phyloP scores from a whole-genome alignment of 2,888 invertebrate species.

The Epinotia ramella region DNA sequence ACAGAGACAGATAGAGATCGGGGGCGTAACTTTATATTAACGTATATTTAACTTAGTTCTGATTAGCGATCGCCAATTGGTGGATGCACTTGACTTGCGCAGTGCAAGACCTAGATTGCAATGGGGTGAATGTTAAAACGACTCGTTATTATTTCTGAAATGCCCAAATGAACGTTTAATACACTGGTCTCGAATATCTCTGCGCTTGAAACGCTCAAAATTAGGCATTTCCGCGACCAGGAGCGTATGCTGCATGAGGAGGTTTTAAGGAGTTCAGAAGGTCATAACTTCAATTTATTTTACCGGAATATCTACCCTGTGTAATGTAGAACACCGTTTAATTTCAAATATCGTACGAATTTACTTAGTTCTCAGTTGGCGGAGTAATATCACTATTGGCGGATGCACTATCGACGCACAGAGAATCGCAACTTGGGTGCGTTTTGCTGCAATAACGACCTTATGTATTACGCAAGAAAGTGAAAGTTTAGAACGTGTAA shows the following conservation, averaged over 20 bases:
- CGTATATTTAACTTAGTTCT: no score
- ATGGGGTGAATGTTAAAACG: neutral
- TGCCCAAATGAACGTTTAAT: neutral
- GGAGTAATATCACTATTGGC: no score
- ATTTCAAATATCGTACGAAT: no score
- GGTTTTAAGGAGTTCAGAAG: neutral
- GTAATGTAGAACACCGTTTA: neutral
- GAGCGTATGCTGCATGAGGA: neutral
- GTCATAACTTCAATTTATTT: neutral
- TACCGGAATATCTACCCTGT: neutral
- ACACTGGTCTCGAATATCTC: neutral
- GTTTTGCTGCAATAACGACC: neutral
- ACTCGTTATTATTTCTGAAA: no score
- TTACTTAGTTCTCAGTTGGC: no score
- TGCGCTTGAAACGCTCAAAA: neutral
- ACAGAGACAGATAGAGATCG: no score
- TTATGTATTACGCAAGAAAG: neutral
- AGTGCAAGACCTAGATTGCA: neutral
- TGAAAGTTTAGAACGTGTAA: neutral
- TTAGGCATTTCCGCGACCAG: constrained; percentile 4
- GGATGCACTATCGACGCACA: no score
- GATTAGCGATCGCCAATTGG: neutral
- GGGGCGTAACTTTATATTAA: no score
- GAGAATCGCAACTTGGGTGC: no score
- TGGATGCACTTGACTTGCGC: constrained; percentile 13